Evolutionary conservation across 2,797 vertebrate genomes (phyloP).

Genomic region (Fringilla coelebs): DNA sequence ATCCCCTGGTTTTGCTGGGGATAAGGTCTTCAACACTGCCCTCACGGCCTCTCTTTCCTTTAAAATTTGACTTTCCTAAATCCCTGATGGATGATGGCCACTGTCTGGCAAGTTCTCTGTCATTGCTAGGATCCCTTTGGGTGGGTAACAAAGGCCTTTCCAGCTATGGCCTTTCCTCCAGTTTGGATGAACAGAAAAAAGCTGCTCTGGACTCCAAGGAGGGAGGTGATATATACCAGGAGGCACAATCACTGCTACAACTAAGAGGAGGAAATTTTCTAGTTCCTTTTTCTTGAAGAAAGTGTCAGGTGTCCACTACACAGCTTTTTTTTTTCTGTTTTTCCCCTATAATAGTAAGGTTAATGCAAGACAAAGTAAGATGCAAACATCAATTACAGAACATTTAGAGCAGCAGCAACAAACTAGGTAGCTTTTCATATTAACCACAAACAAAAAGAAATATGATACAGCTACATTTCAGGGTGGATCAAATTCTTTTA

Average conservation of each 20-base stretch:
- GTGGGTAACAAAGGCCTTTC: not conserved
- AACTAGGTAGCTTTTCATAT: conserved; percentile 12
- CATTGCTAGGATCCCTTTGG: not conserved
- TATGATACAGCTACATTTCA: conserved; percentile 10
- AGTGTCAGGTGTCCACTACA: not conserved
- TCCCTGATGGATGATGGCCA: not conserved
- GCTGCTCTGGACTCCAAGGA: not conserved
- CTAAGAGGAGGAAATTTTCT: not conserved
- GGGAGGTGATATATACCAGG: not conserved
- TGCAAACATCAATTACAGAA: conserved; percentile 33
- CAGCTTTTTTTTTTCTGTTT: not conserved
- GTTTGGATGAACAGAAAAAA: not conserved
- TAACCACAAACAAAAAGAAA: conserved; percentile 26
- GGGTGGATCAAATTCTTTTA: conserved; percentile 21
- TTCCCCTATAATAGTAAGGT: not conserved
- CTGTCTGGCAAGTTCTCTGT: not conserved
- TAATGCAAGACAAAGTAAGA: conserved; percentile 7
- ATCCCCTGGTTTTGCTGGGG: not conserved
- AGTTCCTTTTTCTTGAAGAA: not conserved
- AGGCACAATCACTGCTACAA: not conserved
- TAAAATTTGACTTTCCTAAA: not conserved
- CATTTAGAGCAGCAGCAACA: conserved; percentile 27
- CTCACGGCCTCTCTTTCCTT: not conserved
- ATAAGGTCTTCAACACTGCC: not conserved
- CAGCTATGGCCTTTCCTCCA: not conserved